phyloP scores from a whole-genome alignment of 2,888 invertebrate genomes.

The Stenurella melanura region DNA sequence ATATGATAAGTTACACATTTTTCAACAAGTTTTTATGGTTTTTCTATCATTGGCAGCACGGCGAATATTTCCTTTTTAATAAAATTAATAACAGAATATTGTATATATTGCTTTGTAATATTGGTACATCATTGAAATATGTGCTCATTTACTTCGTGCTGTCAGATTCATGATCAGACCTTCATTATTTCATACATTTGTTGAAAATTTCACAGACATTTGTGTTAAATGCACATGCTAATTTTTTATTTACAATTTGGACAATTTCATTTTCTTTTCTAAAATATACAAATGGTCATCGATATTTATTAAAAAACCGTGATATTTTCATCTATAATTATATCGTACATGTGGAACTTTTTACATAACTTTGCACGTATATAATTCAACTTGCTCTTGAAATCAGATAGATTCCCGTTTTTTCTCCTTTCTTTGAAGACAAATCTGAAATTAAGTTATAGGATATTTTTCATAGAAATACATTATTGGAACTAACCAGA shows the following conservation, averaged over 20 bases:
- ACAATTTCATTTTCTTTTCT: too few relatives aligned
- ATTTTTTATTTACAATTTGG: background rate
- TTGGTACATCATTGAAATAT: background rate
- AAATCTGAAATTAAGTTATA: too few relatives aligned
- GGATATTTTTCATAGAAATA: too few relatives aligned
- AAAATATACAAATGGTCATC: too few relatives aligned
- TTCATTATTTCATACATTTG: conserved; percentile 43
- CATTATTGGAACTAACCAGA: too few relatives aligned
- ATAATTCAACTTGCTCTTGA: background rate
- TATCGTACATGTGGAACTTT: background rate
- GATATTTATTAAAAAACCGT: too few relatives aligned
- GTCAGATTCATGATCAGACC: conserved; percentile 14
- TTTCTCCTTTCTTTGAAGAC: too few relatives aligned
- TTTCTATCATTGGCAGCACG: background rate
- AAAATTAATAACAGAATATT: background rate
- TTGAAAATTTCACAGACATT: background rate
- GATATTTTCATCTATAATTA: background rate
- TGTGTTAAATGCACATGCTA: background rate
- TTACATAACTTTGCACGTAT: background rate
- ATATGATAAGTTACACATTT: background rate
- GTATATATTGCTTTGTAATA: background rate
- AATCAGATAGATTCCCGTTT: too few relatives aligned
- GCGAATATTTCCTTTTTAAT: background rate
- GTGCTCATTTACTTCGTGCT: background rate
- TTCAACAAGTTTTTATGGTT: background rate